A percentile compares a stretch with the other conserved stretches of the same genome.
Evolutionary conservation across 1,140 invertebrate genomes (phyloP).

Genomic region (Brachionus koreanus): DNA sequence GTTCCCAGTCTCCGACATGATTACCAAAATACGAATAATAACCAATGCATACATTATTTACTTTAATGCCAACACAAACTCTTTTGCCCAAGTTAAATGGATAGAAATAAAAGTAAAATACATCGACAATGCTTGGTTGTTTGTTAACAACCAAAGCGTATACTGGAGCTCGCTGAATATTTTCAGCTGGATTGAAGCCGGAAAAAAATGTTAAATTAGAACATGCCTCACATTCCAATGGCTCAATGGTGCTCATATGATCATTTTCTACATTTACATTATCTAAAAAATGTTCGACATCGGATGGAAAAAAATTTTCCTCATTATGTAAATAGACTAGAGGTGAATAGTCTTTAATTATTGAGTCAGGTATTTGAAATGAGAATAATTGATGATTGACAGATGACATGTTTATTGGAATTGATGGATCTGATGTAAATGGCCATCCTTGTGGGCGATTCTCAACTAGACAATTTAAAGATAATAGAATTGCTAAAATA

Average conservation of each 20-base stretch:
- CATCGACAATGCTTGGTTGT: background rate
- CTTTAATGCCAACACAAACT: constrained; percentile 16
- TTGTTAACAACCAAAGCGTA: constrained; percentile 29
- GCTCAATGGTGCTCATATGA: constrained; percentile 9
- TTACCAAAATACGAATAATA: constrained; percentile 5
- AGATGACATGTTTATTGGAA: background rate
- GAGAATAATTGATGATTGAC: background rate
- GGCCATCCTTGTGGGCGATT: constrained; percentile 10
- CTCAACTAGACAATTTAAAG: background rate
- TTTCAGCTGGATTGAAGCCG: background rate
- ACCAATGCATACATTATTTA: background rate
- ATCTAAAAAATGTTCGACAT: constrained; percentile 9
- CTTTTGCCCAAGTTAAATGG: constrained; percentile 6
- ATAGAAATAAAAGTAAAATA: constrained; percentile 39
- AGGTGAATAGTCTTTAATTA: background rate
- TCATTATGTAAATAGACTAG: constrained; percentile 17
- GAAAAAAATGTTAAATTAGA: constrained; percentile 15
- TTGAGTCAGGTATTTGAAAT: background rate
- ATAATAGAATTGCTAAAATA: background rate
- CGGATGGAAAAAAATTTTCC: background rate
- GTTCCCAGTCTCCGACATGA: constrained; percentile 33
- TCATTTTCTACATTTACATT: background rate
- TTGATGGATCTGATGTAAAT: background rate
- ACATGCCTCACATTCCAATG: constrained; percentile 18
- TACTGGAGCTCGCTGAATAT: background rate